A percentile compares a stretch with the other conserved stretches of the same genome.
Evolutionary conservation across 2,888 invertebrate species (phyloP).

Genomic region (Bhutanitis thaidina): DNA sequence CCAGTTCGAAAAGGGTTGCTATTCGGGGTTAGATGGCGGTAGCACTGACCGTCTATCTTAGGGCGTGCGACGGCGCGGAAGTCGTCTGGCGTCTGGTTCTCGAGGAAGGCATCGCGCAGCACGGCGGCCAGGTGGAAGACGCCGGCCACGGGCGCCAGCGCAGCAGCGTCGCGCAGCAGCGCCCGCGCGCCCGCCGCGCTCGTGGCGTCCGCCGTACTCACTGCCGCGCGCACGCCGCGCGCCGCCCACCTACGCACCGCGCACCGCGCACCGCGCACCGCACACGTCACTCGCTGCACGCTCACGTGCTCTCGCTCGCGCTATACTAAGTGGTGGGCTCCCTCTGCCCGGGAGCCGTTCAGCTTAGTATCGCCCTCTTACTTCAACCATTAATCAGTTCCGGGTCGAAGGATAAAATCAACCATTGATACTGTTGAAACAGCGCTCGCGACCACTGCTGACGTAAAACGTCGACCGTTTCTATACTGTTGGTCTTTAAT

Average conservation of each 20-base stretch:
- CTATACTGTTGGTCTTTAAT: no score
- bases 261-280: slow-evolving; percentile 79
- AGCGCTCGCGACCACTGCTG: no score
- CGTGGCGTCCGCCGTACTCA: slow-evolving; percentile 72
- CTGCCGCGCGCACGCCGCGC: slow-evolving; percentile 80
- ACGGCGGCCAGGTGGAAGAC: slow-evolving; percentile 98
- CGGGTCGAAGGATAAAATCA: no score
- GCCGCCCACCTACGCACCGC: slow-evolving; percentile 83
- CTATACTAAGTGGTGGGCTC: no score
- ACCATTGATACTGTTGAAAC: no score
- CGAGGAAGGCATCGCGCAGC: slow-evolving; percentile 91
- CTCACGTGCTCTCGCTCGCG: not conserved
- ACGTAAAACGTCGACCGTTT: no score
- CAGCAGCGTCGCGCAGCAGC: slow-evolving; percentile 81
- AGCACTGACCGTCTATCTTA: slow-evolving; percentile 84
- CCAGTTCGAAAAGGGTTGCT: no score
- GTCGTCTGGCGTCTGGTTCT: slow-evolving; percentile 89
- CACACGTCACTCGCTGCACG: slow-evolving; percentile 59
- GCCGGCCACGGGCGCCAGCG: slow-evolving; percentile 87
- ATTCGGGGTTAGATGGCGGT: no score
- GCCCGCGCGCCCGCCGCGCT: slow-evolving; percentile 79
- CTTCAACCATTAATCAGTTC: no score
- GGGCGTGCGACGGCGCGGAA: slow-evolving; percentile 90
- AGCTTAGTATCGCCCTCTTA: no score
- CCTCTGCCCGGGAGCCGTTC: no score